These are phyloP conservation scores for Philypnodon macrostomus DNA, from an alignment of 2,797 vertebrate species.

Conservation along the genomic window DNA sequence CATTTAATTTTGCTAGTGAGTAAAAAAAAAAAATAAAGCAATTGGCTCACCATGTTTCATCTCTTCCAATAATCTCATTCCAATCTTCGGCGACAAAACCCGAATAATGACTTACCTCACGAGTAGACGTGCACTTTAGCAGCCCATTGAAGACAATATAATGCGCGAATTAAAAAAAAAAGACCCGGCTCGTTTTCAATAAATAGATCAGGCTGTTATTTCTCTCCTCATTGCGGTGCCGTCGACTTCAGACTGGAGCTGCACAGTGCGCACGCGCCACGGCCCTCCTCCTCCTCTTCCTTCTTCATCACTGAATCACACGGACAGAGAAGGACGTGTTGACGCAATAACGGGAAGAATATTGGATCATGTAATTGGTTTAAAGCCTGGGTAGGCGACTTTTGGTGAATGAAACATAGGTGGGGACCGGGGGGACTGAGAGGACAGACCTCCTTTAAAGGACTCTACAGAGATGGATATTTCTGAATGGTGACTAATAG, in stretches of 20 bases:
- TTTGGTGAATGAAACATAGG: background rate
- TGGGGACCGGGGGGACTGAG: too few species aligned
- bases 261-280: conserved; percentile 76
- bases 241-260: conserved; percentile 62
- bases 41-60: conserved; percentile 33
- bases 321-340: background rate
- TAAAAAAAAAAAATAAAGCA: background rate
- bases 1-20: background rate
- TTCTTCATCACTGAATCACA: background rate
- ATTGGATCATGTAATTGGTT: conserved; percentile 1
- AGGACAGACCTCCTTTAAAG: too few species aligned
- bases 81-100: conserved; percentile 5
- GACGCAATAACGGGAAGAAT: conserved; percentile 1
- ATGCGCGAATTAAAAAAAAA: background rate
- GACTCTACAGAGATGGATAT: too few species aligned
- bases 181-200: background rate
- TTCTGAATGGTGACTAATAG: too few species aligned
- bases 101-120: conserved; percentile 41
- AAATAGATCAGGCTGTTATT: conserved; percentile 46
- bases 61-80: conserved; percentile 29
- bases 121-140: conserved; percentile 1
- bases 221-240: conserved; percentile 58
- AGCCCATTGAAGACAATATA: background rate
- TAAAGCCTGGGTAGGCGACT: too few species aligned
- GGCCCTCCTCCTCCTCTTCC: conserved; percentile 25